Conservation (phyloP, 2,113 vertebrate genomes). For the Pseudolaguvia tuberculata region DNA sequence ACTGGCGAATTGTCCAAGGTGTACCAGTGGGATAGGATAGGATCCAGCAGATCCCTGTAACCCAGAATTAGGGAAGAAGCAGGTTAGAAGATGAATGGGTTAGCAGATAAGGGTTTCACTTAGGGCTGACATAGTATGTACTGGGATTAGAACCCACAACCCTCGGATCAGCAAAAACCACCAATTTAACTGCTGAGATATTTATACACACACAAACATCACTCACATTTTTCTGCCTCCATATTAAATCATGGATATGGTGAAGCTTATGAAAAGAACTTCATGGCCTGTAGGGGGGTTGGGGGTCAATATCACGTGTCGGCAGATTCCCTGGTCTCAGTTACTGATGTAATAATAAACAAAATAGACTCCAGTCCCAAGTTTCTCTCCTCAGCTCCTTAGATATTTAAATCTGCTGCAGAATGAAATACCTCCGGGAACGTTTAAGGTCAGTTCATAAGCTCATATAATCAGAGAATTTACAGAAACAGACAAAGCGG, state of each 20-base stretch:
- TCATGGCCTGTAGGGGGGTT: background rate
- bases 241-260: background rate
- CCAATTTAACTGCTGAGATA: too few species aligned
- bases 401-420: constrained; percentile 17
- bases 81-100: too few species aligned
- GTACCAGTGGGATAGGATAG: too few species aligned
- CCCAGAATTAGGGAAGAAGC: too few species aligned
- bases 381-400: background rate
- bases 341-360: background rate
- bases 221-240: background rate
- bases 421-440: constrained; percentile 4
- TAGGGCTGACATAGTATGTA: too few species aligned
- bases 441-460: background rate
- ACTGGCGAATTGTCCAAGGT: too few species aligned
- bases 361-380: background rate
- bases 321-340: background rate
- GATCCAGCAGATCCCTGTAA: too few species aligned
- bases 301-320: background rate
- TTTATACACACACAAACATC: too few species aligned
- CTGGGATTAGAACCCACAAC: too few species aligned
- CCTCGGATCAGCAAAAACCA: too few species aligned
- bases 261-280: background rate
- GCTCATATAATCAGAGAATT: background rate
- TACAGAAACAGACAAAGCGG: background rate
- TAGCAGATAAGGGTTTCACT: too few species aligned